Conservation (phyloP, 2,888 invertebrate species). For the Cosmia trapezina region DNA sequence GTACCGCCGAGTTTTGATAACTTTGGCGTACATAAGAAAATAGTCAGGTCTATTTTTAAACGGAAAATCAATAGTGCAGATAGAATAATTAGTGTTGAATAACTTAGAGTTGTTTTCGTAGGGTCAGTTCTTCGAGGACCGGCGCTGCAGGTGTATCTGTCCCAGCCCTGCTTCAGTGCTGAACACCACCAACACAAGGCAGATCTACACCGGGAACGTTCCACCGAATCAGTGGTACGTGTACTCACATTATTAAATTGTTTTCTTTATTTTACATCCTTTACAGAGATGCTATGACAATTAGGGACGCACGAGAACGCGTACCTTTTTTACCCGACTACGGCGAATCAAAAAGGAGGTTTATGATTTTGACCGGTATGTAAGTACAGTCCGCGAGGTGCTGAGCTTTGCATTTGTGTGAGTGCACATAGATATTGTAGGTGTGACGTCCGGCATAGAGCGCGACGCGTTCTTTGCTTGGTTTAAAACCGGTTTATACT, state of each 20-base stretch:
- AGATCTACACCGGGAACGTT: conserved; percentile 93
- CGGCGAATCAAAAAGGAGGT: too few relatives aligned
- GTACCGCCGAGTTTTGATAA: too few relatives aligned
- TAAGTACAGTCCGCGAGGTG: too few relatives aligned
- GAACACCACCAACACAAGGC: conserved; percentile 86
- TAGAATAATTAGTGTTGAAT: neutral
- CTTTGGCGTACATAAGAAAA: too few relatives aligned
- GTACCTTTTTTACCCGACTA: neutral
- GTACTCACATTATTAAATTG: neutral
- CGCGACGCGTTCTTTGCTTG: too few relatives aligned
- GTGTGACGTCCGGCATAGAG: too few relatives aligned
- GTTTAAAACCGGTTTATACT: too few relatives aligned
- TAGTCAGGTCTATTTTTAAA: neutral
- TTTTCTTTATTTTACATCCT: neutral
- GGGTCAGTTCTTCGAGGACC: conserved; percentile 92
- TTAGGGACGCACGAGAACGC: neutral
- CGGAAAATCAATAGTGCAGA: neutral
- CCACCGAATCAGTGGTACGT: conserved; percentile 93
- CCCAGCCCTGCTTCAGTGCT: conserved; percentile 93
- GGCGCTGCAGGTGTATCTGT: conserved; percentile 95
- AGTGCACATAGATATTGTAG: too few relatives aligned
- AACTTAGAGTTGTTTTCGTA: conserved; percentile 23
- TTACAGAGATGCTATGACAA: neutral
- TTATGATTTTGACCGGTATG: too few relatives aligned
- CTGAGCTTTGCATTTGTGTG: too few relatives aligned